A percentile compares a stretch with the other conserved stretches of the same genome.
Evolutionary conservation across 2,888 invertebrate species (phyloP).

Genomic region (Apamea epomidion): DNA sequence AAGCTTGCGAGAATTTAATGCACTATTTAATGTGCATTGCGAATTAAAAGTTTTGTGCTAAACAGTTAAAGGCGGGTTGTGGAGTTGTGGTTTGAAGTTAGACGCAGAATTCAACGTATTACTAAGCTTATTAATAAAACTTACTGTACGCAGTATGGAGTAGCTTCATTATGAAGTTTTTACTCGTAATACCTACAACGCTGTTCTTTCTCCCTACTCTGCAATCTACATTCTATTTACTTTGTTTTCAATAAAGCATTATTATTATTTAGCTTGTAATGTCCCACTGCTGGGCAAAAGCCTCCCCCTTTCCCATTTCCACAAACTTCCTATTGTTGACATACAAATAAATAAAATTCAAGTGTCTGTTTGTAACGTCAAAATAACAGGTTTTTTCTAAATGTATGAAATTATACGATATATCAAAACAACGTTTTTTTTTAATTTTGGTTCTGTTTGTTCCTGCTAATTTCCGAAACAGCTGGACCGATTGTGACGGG

Average conservation of each 20-base stretch:
- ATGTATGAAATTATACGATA: too few relatives aligned
- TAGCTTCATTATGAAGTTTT: neutral
- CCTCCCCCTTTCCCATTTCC: neutral
- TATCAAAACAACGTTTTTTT: too few relatives aligned
- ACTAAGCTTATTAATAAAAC: slow-evolving; percentile 6
- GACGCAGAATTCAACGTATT: neutral
- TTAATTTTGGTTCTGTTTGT: too few relatives aligned
- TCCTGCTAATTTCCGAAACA: too few relatives aligned
- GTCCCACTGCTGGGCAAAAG: neutral
- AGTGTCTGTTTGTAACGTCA: too few relatives aligned
- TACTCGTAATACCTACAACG: neutral
- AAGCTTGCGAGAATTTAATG: slow-evolving; percentile 51
- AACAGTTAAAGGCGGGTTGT: slow-evolving; percentile 22
- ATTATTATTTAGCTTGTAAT: neutral
- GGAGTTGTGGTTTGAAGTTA: slow-evolving; percentile 27
- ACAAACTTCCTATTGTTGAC: neutral
- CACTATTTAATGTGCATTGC: slow-evolving; percentile 32
- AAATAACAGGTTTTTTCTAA: too few relatives aligned
- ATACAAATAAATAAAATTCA: too few relatives aligned
- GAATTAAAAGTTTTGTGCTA: slow-evolving; percentile 47
- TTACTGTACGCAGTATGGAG: neutral
- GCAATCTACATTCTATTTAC: neutral
- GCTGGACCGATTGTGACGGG: too few relatives aligned
- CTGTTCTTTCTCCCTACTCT: neutral
- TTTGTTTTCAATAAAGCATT: too few relatives aligned